A percentile compares a stretch with the other conserved stretches of the same genome.
These are phyloP conservation scores for Neoitamus cyanurus DNA, from an alignment of 2,888 invertebrate genomes.

Conservation along the genomic window DNA sequence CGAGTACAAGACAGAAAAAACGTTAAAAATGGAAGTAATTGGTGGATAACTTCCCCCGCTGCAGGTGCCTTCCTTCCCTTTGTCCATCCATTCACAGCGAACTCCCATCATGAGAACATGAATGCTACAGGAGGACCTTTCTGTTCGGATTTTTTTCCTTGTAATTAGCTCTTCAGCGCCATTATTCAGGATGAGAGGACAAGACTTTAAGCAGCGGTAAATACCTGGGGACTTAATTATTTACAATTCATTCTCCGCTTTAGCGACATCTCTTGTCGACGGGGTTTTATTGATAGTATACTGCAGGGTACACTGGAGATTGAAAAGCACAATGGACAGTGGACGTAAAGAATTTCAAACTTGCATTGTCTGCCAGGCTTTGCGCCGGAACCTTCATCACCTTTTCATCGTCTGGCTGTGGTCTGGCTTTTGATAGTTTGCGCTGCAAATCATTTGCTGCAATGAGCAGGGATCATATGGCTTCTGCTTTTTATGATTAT, in stretches of 20 bases:
- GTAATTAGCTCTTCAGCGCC: neutral
- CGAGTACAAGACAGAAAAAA: neutral
- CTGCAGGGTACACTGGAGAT: neutral
- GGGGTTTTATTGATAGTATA: neutral
- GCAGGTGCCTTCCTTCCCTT: neutral
- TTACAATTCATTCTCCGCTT: neutral
- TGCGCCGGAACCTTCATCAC: neutral
- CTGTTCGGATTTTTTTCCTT: neutral
- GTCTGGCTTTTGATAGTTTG: neutral
- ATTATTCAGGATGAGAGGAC: neutral
- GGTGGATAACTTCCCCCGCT: neutral
- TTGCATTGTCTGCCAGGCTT: neutral
- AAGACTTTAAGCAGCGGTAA: neutral
- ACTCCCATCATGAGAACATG: neutral
- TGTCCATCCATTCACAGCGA: neutral
- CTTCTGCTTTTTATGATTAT: neutral
- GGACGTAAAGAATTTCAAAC: neutral
- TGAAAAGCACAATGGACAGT: neutral
- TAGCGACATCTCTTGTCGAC: neutral
- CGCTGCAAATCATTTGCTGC: neutral
- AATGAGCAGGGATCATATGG: neutral
- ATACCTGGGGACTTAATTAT: neutral
- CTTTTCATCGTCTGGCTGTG: neutral
- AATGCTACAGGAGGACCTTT: neutral
- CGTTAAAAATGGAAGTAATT: neutral